Conservation (phyloP, 2,888 invertebrate genomes). For the Polymixis lichenea region DNA sequence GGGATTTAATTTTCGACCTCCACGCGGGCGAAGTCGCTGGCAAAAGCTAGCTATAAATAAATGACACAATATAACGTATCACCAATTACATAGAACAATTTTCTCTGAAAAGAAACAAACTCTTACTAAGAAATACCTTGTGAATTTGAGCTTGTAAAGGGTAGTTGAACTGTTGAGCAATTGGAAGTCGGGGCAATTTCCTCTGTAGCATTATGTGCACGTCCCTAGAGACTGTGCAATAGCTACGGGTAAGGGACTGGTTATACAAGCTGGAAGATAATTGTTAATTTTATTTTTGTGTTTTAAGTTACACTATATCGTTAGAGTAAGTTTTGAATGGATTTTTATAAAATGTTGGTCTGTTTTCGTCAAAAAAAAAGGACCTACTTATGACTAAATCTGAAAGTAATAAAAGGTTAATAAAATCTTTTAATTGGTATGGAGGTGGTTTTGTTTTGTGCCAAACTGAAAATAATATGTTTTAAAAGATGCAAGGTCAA, state of each 20-base stretch:
- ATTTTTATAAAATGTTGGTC: background rate
- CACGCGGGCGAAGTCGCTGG: too few species aligned
- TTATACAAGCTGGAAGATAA: constrained; percentile 12
- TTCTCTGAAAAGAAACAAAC: constrained; percentile 4
- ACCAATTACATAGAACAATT: constrained; percentile 28
- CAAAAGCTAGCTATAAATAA: background rate
- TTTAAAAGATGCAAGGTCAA: background rate
- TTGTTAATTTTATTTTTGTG: constrained; percentile 23
- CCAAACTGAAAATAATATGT: background rate
- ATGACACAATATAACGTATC: background rate
- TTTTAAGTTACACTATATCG: background rate
- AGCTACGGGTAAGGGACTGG: constrained; percentile 31
- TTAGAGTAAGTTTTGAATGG: background rate
- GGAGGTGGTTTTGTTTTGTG: background rate
- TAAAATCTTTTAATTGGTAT: background rate
- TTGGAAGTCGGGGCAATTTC: constrained; percentile 66
- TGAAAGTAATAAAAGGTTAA: background rate
- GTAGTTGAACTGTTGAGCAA: constrained; percentile 54
- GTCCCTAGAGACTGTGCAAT: constrained; percentile 42
- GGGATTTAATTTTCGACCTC: too few species aligned
- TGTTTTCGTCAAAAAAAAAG: background rate
- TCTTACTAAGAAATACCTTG: constrained; percentile 44
- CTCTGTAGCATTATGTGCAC: constrained; percentile 63
- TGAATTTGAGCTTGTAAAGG: constrained; percentile 56
- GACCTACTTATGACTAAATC: background rate